phyloP scores from a whole-genome alignment of 2,888 invertebrate species.

The Leucophora obtusa region DNA sequence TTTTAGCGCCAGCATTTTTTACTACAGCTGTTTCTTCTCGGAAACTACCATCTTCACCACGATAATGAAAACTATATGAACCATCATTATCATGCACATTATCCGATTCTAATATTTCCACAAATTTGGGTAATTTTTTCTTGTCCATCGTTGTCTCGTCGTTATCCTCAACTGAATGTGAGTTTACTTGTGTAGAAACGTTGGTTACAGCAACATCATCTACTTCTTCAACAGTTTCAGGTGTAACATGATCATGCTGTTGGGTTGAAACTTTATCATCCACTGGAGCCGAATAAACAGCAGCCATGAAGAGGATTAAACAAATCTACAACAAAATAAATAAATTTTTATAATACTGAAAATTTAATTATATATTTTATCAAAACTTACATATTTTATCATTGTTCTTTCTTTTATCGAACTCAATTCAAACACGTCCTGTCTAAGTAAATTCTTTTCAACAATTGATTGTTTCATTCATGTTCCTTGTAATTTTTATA shows the following conservation, averaged over 20 bases:
- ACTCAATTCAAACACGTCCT: slow-evolving; percentile 22
- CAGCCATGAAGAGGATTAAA: slow-evolving; percentile 49
- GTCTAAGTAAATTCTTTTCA: slow-evolving; percentile 35
- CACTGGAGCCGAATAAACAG: slow-evolving; percentile 68
- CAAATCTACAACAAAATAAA: slow-evolving; percentile 46
- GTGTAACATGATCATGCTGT: not conserved
- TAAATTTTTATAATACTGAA: not conserved
- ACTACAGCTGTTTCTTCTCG: slow-evolving; percentile 75
- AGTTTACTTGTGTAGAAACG: not conserved
- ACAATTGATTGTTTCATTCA: slow-evolving; percentile 38
- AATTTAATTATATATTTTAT: slow-evolving; percentile 7
- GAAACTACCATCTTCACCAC: slow-evolving; percentile 73
- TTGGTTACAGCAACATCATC: not conserved
- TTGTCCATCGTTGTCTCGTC: not conserved
- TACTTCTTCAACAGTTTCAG: not conserved
- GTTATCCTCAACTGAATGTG: slow-evolving; percentile 2
- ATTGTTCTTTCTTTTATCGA: not conserved
- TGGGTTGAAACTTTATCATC: slow-evolving; percentile 21
- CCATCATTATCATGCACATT: slow-evolving; percentile 73
- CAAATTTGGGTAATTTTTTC: slow-evolving; percentile 44
- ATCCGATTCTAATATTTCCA: slow-evolving; percentile 73
- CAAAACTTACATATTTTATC: slow-evolving; percentile 60
- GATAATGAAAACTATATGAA: slow-evolving; percentile 74
- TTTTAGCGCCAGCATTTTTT: slow-evolving; percentile 70
- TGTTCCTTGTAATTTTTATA: slow-evolving; percentile 47